Evolutionary conservation across 1,140 invertebrate species (phyloP).

Genomic region (Hyles euphorbiae): DNA sequence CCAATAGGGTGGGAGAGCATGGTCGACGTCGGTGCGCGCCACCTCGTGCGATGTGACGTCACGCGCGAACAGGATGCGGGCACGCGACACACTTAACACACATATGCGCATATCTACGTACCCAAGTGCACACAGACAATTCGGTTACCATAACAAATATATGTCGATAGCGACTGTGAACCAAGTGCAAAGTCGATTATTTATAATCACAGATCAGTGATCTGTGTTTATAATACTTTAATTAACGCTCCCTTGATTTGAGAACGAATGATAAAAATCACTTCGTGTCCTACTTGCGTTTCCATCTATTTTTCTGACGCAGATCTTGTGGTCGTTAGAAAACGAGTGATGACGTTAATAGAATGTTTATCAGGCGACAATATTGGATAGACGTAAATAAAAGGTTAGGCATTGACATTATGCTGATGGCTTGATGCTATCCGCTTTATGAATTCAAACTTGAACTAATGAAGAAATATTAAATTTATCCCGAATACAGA

Average conservation of each 20-base stretch:
- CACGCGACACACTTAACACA: slow-evolving; percentile 50
- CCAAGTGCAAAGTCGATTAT: background rate
- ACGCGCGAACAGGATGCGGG: slow-evolving; percentile 61
- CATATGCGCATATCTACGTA: slow-evolving; percentile 24
- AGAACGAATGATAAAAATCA: no score
- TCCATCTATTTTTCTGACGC: no score
- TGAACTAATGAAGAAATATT: no score
- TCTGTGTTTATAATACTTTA: no score
- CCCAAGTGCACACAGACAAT: slow-evolving; percentile 19
- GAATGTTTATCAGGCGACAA: background rate
- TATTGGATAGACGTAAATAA: slow-evolving; percentile 6
- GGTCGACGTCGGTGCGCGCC: slow-evolving; percentile 45
- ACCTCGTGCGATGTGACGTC: slow-evolving; percentile 65
- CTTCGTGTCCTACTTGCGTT: no score
- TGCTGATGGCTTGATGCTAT: no score
- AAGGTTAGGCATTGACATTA: background rate
- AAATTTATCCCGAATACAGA: no score
- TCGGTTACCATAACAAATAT: slow-evolving; percentile 20
- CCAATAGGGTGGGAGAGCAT: slow-evolving; percentile 55
- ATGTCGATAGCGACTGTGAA: background rate
- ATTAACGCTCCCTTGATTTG: no score
- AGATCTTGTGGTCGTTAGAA: background rate
- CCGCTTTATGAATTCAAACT: no score
- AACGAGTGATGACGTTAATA: slow-evolving; percentile 4
- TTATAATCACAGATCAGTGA: no score